Evolutionary conservation across 2,888 invertebrate genomes (phyloP).

Genomic region (Erannis defoliaria): DNA sequence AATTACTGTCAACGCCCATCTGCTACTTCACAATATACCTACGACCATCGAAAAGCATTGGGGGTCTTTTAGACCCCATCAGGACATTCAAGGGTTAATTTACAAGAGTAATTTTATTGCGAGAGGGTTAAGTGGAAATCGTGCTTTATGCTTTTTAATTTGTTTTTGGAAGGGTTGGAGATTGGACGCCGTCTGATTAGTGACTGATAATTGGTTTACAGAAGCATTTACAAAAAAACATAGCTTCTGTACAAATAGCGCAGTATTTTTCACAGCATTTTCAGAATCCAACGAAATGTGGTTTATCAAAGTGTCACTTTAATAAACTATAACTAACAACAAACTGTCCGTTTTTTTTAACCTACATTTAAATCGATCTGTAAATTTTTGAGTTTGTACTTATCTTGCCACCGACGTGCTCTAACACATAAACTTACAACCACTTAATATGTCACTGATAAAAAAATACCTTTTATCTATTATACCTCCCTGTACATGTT

Average conservation of each 20-base stretch:
- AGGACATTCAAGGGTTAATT: slow-evolving; percentile 64
- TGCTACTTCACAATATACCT: slow-evolving; percentile 23
- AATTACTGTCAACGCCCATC: slow-evolving; percentile 26
- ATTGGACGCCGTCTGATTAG: slow-evolving; percentile 46
- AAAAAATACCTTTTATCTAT: background rate
- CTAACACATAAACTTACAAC: background rate
- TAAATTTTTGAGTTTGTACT: background rate
- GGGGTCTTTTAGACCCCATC: slow-evolving; percentile 52
- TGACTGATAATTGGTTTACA: background rate
- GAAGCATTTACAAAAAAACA: too few species aligned
- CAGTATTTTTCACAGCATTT: too few species aligned
- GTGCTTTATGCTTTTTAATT: slow-evolving; percentile 83
- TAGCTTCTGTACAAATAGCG: too few species aligned
- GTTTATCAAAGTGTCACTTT: too few species aligned
- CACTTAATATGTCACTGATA: too few species aligned
- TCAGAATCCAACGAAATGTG: too few species aligned
- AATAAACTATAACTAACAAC: too few species aligned
- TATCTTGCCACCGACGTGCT: too few species aligned
- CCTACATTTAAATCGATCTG: background rate
- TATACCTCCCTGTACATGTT: background rate
- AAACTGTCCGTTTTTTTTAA: too few species aligned
- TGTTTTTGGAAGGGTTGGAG: slow-evolving; percentile 66
- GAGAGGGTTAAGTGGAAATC: slow-evolving; percentile 75
- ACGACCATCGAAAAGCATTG: slow-evolving; percentile 47
- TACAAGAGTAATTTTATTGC: slow-evolving; percentile 73